Evolutionary conservation across 2,797 vertebrate genomes (phyloP), one percentile per base, ranked within the genome.

Genomic region (Bradypodion pumilum): DNA sequence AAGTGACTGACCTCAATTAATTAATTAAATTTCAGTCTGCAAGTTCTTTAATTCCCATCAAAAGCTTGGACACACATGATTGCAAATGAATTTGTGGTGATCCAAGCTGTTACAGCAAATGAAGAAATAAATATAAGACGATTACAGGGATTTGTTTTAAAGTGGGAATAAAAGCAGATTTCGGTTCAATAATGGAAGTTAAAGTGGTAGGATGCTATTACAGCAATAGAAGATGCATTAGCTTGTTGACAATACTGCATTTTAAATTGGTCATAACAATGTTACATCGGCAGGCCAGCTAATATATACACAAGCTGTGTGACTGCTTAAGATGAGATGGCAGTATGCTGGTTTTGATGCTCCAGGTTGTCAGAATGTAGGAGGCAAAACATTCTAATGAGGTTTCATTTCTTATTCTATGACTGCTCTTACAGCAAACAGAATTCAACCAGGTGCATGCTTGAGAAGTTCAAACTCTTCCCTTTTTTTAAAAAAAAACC

Each of bases 351-450:
- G 7, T 84, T 90, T 87, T 85, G 74, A 81, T 75, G 13, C 23
- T 85, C 21, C 5, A 83, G 86, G 60, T 85, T 44, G 49, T 83
- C 74, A 89, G 66, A 84, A 74, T 85, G 85, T 60, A 59, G 49
- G 49, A 29, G 74, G 86, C 87, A 81, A 59, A 76, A 75, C 63
- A 88, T 73, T 86, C 46, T 90, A 89, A 88, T 84, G 60, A 86
- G 87, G 27, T 2, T 91, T 91, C 8, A 73, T 89, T 91, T 87
- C 79, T 82, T 46, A 80, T 87, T 92, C 60, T 70, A 73, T 73
- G 82, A 3, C 81, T 49, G 2, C 52, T 21, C 70, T 86, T 91
- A 86, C 83, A 85, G 35, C 21, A 87, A 90, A 56, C 15, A 81
- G 84, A 86, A 74, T n/a, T 84, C 81, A 86, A 81, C 25, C 7